Percentiles rank a stretch among this genome's conserved stretches.
phyloP scores from a whole-genome alignment of 2,797 vertebrate genomes.

The Anniella stebbinsi region DNA sequence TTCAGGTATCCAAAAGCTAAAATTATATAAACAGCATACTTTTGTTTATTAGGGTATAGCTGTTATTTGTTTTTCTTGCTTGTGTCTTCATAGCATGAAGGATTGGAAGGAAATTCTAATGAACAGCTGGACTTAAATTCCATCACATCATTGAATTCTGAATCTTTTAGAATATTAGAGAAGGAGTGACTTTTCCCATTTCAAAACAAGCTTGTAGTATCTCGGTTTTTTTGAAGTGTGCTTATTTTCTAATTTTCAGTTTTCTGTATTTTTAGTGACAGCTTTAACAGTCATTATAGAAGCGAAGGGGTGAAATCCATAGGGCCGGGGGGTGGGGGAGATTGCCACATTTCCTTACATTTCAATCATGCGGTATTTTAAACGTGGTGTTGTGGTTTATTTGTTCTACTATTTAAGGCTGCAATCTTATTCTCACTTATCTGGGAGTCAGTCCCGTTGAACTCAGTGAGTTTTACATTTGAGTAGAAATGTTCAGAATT shows the following conservation, averaged over 20 bases:
- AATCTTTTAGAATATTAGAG: background rate
- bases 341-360: too few relatives aligned
- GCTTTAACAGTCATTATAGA: background rate
- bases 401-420: background rate
- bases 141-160: background rate
- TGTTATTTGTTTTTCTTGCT: background rate
- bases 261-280: background rate
- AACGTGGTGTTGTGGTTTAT: background rate
- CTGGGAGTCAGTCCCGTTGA: too few relatives aligned
- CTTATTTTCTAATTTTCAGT: background rate
- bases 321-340: background rate
- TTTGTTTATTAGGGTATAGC: background rate
- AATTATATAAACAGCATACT: conserved; percentile 38
- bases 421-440: too few relatives aligned
- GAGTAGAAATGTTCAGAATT: too few relatives aligned
- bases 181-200: background rate
- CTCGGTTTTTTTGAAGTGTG: background rate
- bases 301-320: background rate
- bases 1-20: conserved; percentile 70
- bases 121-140: background rate
- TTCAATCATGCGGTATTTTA: background rate
- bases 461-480: too few relatives aligned
- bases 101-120: background rate
- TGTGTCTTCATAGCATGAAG: background rate
- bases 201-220: background rate